Conservation (phyloP, 2,888 invertebrate genomes). For the Bellardia bayeri region DNA sequence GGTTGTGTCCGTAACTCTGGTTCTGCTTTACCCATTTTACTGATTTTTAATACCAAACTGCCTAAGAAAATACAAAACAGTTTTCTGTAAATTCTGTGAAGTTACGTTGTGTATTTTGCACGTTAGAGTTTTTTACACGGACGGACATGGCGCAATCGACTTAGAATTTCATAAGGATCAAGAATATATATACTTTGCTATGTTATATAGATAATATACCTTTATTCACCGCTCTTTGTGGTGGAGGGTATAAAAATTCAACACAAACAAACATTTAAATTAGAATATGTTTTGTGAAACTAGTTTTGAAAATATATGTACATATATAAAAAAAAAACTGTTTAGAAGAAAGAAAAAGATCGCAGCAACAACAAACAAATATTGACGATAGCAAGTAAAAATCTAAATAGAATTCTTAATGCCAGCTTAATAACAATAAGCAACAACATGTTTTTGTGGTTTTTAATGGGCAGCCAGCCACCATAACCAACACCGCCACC, state of each 20-base stretch:
- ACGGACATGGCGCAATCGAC: no score
- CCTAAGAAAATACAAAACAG: no score
- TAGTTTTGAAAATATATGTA: constrained; percentile 59
- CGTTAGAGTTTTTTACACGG: no score
- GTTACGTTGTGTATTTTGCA: no score
- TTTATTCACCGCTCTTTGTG: no score
- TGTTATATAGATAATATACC: no score
- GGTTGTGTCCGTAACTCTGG: no score
- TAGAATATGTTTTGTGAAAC: constrained; percentile 61
- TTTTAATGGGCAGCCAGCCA: constrained; percentile 64
- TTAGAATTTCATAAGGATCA: no score
- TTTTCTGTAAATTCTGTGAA: no score
- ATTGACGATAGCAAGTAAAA: constrained; percentile 27
- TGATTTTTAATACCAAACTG: no score
- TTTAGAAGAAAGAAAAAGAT: constrained; percentile 15
- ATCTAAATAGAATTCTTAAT: constrained; percentile 60
- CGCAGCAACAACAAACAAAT: constrained; percentile 15
- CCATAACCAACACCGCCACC: constrained; percentile 31
- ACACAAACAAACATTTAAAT: constrained; percentile 17
- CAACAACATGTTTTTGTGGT: constrained; percentile 65
- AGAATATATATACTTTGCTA: no score
- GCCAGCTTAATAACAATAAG: constrained; percentile 52
- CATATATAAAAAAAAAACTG: background rate
- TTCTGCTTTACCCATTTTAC: no score
- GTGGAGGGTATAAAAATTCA: background rate